Conservation (phyloP, 2,797 vertebrate genomes). For the Epinephelus coioides region DNA sequence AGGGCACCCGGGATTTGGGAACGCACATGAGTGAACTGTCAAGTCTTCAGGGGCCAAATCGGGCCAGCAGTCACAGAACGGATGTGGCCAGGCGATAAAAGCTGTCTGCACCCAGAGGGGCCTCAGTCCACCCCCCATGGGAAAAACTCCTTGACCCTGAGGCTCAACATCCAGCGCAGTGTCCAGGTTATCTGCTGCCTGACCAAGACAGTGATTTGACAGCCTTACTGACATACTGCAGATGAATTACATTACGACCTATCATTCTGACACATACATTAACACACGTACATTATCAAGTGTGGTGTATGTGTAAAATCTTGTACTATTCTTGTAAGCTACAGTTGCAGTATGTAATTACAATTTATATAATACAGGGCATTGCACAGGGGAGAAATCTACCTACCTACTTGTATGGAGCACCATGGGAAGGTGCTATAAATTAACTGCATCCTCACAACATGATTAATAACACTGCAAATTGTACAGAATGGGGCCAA, state of each 20-base stretch:
- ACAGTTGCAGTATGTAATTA: slow-evolving; percentile 36
- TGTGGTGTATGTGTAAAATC: slow-evolving; percentile 3
- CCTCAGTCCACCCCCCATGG: slow-evolving; percentile 52
- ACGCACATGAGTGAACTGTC: slow-evolving; percentile 74
- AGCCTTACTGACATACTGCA: slow-evolving; percentile 2
- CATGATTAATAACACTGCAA: slow-evolving; percentile 73
- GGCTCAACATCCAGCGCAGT: slow-evolving; percentile 43
- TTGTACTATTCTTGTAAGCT: slow-evolving; percentile 9
- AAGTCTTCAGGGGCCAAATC: slow-evolving; percentile 75
- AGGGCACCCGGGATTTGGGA: slow-evolving; percentile 69
- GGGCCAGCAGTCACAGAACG: slow-evolving; percentile 63
- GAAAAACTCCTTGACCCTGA: slow-evolving; percentile 63
- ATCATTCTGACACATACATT: slow-evolving; percentile 14
- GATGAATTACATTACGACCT: not conserved
- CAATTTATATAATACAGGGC: slow-evolving; percentile 33
- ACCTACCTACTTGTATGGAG: slow-evolving; percentile 20
- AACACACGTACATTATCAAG: slow-evolving; percentile 3
- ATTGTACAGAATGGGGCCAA: slow-evolving; percentile 78
- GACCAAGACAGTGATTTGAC: slow-evolving; percentile 13
- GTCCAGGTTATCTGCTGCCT: slow-evolving; percentile 47
- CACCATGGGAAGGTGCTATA: slow-evolving; percentile 29
- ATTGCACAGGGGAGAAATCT: slow-evolving; percentile 31
- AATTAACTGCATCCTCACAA: slow-evolving; percentile 40
- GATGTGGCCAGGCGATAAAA: slow-evolving; percentile 75
- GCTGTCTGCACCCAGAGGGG: slow-evolving; percentile 66